A percentile compares a stretch with the other conserved stretches of the same genome.
Evolutionary conservation across 2,113 vertebrate genomes (phyloP).

Genomic region (Tiliqua scincoides): DNA sequence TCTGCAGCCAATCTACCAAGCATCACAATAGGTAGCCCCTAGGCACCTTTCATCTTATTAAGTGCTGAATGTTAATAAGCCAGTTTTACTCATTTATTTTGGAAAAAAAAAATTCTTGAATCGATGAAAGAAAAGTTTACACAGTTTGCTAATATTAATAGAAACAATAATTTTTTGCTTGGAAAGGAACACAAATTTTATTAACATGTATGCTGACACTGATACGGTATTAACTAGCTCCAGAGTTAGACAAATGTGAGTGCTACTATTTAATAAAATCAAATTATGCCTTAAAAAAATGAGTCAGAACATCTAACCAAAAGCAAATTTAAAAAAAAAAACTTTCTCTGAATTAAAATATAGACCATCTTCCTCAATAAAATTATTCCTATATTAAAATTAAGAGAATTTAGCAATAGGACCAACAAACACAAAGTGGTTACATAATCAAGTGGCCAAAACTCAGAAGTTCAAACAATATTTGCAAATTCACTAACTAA

Average conservation of each 20-base stretch:
- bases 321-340: neutral
- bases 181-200: conserved; percentile 21
- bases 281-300: conserved; percentile 17
- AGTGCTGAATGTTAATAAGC: neutral
- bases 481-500: neutral
- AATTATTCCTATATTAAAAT: neutral
- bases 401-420: conserved; percentile 4
- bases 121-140: neutral
- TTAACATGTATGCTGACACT: neutral
- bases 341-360: conserved; percentile 22
- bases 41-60: neutral
- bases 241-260: conserved; percentile 20
- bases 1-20: no score
- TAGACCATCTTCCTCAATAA: neutral
- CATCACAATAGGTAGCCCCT: neutral
- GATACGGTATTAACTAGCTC: neutral
- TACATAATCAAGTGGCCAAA: neutral
- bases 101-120: accelerated
- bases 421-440: neutral
- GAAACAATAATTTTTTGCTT: conserved; percentile 16
- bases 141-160: conserved; percentile 10
- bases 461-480: neutral
- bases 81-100: neutral
- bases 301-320: conserved; percentile 34
- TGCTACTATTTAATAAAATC: neutral